Percentiles rank a stretch among this genome's conserved stretches.
These are phyloP conservation scores for Columba janthina DNA, from an alignment of 2,113 vertebrate genomes.

Conservation along the genomic window DNA sequence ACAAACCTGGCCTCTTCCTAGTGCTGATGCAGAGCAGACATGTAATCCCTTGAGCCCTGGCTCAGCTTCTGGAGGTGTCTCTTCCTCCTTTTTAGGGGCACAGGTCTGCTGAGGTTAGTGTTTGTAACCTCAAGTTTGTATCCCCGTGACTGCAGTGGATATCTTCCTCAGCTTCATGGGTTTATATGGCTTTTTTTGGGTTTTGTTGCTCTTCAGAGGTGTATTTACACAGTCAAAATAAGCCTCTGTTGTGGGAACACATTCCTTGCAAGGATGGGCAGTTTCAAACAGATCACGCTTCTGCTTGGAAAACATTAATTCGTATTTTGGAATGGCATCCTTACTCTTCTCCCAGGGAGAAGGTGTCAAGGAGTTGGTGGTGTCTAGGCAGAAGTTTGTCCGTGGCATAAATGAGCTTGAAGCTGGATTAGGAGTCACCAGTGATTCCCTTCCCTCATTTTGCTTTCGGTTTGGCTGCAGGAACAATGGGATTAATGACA, in stretches of 20 bases:
- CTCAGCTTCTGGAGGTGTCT: accelerated
- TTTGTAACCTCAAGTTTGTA: background rate
- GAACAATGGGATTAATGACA: constrained; percentile 40
- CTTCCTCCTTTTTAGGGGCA: background rate
- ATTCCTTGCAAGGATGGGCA: background rate
- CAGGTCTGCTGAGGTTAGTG: background rate
- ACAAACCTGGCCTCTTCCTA: background rate
- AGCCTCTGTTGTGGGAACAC: background rate
- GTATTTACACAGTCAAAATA: background rate
- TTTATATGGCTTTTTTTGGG: background rate
- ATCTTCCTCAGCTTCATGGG: background rate
- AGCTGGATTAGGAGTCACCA: background rate
- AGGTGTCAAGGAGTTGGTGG: background rate
- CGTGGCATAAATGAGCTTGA: background rate
- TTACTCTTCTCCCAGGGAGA: background rate
- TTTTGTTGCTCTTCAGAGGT: background rate
- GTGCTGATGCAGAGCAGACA: background rate
- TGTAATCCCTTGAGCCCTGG: background rate
- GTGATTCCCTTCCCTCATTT: background rate
- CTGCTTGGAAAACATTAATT: background rate
- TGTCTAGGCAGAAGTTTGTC: background rate
- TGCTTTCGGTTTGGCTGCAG: background rate
- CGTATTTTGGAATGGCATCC: background rate
- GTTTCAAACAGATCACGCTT: background rate
- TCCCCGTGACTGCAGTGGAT: background rate